Evolutionary conservation across 2,113 vertebrate species (phyloP).

Genomic region (Neomonachus schauinslandi): DNA sequence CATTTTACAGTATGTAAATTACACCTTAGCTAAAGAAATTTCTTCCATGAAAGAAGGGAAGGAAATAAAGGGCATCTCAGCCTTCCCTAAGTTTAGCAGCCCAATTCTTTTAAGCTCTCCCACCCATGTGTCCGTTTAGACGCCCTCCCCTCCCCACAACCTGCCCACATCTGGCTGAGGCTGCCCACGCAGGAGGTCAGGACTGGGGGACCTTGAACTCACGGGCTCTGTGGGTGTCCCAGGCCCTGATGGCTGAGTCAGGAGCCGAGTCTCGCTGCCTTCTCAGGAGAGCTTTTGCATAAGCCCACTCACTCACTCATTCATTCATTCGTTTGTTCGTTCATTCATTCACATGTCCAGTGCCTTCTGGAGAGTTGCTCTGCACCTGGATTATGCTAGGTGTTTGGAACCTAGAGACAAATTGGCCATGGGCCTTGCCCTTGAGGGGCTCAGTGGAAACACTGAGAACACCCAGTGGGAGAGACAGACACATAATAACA

Average conservation of each 20-base stretch:
- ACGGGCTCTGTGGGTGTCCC: neutral
- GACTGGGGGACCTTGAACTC: neutral
- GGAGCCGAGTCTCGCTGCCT: neutral
- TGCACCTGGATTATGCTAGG: neutral
- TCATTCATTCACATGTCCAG: neutral
- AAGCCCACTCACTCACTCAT: neutral
- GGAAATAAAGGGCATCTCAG: neutral
- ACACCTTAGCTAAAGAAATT: neutral
- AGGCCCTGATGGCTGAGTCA: neutral
- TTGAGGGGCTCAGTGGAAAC: neutral
- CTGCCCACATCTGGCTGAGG: neutral
- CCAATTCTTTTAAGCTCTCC: neutral
- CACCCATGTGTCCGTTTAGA: neutral
- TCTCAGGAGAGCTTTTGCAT: neutral
- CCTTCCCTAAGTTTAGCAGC: neutral
- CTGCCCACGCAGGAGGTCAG: neutral
- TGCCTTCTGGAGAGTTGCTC: neutral
- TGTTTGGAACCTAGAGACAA: neutral
- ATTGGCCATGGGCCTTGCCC: neutral
- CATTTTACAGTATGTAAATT: neutral
- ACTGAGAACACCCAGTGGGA: neutral
- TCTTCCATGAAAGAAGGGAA: neutral
- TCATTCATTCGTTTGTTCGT: neutral
- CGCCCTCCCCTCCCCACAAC: too few relatives aligned
- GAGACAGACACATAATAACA: fast-evolving